Conservation (phyloP, 2,797 vertebrate genomes). For the Sebastes cheni region DNA sequence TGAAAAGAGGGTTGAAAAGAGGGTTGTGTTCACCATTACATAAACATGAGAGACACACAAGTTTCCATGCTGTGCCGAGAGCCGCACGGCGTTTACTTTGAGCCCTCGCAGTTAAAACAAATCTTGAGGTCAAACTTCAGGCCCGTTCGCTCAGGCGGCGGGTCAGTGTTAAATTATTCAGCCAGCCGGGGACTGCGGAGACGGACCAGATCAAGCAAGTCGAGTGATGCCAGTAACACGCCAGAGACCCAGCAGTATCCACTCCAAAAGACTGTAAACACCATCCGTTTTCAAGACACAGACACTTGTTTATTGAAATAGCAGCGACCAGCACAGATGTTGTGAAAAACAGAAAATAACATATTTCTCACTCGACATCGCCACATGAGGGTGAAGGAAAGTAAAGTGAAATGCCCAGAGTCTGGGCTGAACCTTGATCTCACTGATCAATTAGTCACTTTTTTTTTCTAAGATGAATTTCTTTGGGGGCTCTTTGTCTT, state of each 20-base stretch:
- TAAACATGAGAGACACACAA: slow-evolving; percentile 71
- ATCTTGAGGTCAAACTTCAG: slow-evolving; percentile 77
- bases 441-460: slow-evolving; percentile 48
- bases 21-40: slow-evolving; percentile 68
- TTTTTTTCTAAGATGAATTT: no score
- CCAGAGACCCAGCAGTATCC: slow-evolving; percentile 44
- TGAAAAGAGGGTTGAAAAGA: slow-evolving; percentile 35
- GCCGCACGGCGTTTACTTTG: slow-evolving; percentile 54
- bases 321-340: slow-evolving; percentile 40
- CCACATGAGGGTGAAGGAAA: slow-evolving; percentile 21
- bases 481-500: no score
- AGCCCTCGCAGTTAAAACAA: slow-evolving; percentile 69
- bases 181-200: slow-evolving; percentile 51
- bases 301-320: slow-evolving; percentile 71
- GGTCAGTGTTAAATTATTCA: slow-evolving; percentile 81
- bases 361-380: slow-evolving; percentile 29
- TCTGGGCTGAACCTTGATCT: slow-evolving; percentile 51
- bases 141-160: slow-evolving; percentile 53
- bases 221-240: slow-evolving; percentile 62
- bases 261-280: slow-evolving; percentile 67
- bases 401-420: slow-evolving; percentile 2
- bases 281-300: slow-evolving; percentile 56
- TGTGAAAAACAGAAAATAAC: slow-evolving; percentile 55
- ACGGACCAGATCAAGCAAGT: slow-evolving; percentile 70
- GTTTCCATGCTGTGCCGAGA: slow-evolving; percentile 28